Base-by-base conservation (phyloP, 2,888 invertebrate genomes). In the Spilosoma lubricipeda region DNA sequence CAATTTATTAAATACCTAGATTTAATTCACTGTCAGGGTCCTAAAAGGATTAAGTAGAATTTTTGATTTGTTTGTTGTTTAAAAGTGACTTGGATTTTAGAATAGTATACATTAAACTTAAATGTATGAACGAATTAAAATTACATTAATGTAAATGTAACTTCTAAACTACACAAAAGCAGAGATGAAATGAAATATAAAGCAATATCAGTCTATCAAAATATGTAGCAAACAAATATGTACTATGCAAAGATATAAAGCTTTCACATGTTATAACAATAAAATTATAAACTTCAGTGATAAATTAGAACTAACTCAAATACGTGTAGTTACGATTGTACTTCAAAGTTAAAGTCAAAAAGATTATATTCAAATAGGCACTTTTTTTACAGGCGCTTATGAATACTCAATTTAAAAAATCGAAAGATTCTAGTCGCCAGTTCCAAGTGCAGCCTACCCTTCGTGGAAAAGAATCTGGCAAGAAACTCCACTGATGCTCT, bases 141-240 rank as follows among this genome's bases (percentile, higher is more conserved):
- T 11, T 59, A 59, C 5, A 27, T 59, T 4, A 15, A 39, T 39
- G 11, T 39, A 27, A 4, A 15, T 15, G 15, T 30, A 15, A 59
- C 13, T 3, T 27, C 15, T 13, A n/a, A 27, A 3, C 15, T 13
- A n/a, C 9, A 27, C n/a, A 13, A 59, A 27, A 59, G 59, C 23
- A n/a, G 9, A n/a, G n/a, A 52, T 23, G n/a, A 11, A 1, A 15
- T 15, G 77, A 73, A 73, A 77, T 78, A 77, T 81, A 75, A 39
- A 39, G 11, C 39, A 7, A 39, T 39, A 33, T 33, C 1, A 3
- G 33, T 33, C 5, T 11, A 39, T 39, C 11, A 39, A 11, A 39
- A 39, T 39, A 39, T 39, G 39, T 78, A 80, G 66, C 70, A 80
- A 82, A 86, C 86, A 85, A 86, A 86, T 82, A 86, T 89, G 86